phyloP scores from a whole-genome alignment of 1,140 invertebrate genomes.

The Cataglyphis hispanica region DNA sequence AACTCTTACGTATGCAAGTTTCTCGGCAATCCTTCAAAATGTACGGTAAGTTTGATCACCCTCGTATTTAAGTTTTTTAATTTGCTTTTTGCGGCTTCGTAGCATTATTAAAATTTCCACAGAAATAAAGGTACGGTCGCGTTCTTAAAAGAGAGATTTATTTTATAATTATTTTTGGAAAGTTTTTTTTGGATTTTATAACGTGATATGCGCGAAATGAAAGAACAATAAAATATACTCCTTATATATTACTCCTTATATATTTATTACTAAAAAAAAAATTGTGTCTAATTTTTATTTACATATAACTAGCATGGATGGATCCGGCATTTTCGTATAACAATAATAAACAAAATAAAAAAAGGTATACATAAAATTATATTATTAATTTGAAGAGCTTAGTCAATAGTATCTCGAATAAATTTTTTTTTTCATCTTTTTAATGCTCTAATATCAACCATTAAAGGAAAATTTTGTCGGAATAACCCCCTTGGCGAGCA shows the following conservation, averaged over 20 bases:
- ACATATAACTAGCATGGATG: neutral
- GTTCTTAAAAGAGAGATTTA: neutral
- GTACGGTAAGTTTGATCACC: neutral
- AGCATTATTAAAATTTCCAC: neutral
- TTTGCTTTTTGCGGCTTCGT: neutral
- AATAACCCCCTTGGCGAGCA: neutral
- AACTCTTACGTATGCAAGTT: neutral
- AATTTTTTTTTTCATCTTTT: neutral
- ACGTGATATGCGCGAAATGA: neutral
- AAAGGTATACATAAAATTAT: constrained; percentile 9
- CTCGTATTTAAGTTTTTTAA: neutral
- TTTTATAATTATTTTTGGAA: neutral
- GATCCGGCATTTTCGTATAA: neutral
- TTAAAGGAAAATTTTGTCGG: constrained; percentile 3
- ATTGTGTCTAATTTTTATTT: neutral
- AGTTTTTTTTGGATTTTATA: neutral
- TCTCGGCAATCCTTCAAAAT: neutral
- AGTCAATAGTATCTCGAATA: constrained; percentile 1
- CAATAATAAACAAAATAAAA: neutral
- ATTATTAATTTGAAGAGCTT: neutral
- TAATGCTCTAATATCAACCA: neutral
- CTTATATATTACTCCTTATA: neutral
- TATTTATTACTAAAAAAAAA: neutral
- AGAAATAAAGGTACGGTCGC: neutral
- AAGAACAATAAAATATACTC: neutral